These are phyloP conservation scores for Thunnus albacares DNA, from an alignment of 2,797 vertebrate species.

Conservation along the genomic window DNA sequence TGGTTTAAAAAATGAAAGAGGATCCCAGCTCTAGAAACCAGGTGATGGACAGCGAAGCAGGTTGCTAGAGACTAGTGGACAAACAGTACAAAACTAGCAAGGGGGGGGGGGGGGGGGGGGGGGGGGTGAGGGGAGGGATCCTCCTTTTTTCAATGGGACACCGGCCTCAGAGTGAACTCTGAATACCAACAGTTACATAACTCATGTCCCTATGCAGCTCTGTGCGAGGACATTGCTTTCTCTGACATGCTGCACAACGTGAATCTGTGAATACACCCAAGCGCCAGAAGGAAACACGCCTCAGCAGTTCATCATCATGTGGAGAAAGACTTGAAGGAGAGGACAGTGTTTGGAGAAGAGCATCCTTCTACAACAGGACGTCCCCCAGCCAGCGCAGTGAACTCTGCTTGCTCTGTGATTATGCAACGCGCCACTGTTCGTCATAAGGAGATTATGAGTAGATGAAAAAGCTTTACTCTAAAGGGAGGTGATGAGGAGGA, in stretches of 20 bases:
- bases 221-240: neutral
- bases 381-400: conserved; percentile 13
- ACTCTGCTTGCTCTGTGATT: conserved; percentile 44
- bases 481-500: conserved; percentile 27
- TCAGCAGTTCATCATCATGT: neutral
- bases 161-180: conserved; percentile 33
- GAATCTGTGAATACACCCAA: conserved; percentile 24
- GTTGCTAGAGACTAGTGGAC: neutral
- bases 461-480: conserved; percentile 56
- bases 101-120: neutral
- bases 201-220: conserved; percentile 1
- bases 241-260: neutral
- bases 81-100: conserved; percentile 22
- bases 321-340: neutral
- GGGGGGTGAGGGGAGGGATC: neutral
- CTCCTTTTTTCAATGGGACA: conserved; percentile 9
- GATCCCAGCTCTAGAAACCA: neutral
- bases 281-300: neutral
- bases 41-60: neutral
- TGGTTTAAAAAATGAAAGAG: neutral
- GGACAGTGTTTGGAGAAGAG: conserved; percentile 20
- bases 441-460: conserved; percentile 73
- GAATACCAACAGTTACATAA: conserved; percentile 40
- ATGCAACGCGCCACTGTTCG: conserved; percentile 59
- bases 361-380: conserved; percentile 22